Base-by-base conservation (phyloP, 2,113 vertebrate genomes). In the Channa maculata region DNA sequence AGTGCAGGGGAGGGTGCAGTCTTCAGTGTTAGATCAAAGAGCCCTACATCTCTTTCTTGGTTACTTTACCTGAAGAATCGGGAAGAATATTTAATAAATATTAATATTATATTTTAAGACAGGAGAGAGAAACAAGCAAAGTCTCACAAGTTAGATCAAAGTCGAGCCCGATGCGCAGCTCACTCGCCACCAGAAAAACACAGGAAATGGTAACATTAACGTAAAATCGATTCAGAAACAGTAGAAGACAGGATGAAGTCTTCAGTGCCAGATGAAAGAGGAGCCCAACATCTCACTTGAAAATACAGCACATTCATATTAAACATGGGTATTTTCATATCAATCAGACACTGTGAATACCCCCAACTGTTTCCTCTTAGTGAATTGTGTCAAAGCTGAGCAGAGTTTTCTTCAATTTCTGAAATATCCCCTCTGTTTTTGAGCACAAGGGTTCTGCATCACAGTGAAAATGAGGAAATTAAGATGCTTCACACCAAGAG, bases 71-170 rank as follows among this genome's bases (percentile, higher is more conserved):
- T 73, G 9, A 63, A 59, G 58, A 77, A 73, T 53, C 60, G 8
- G 41, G 15, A 45, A 50, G 58, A 71, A 68, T 70, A 43, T 76
- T 61, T 43, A 41, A 73, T 63, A 52, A 65, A 84, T 79, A 85
- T 88, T 46, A 72, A 85, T 83, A 79, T 64, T 13, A 72, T 61
- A 81, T 58, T 39, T 72, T 45, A 83, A 80, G 72, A 77, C 41
- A 75, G 60, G 39, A 69, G 60, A 71, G 58, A 64, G 57, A 43
- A 44, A 38, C 44, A 60, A 53, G 63, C 5, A 72, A 39, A 58
- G 36, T 55, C 54, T 72, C 5, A 3, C 3, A 41, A 41, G 64
- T 80, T 60, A 46, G 68, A 91, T 90, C 68, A 83, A 82, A 88
- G 75, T 36, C 52, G 39, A 79, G 45, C 2, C 6, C 3, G 2